Base-by-base conservation (phyloP, 2,797 vertebrate species). In the Anas bahamensis region DNA sequence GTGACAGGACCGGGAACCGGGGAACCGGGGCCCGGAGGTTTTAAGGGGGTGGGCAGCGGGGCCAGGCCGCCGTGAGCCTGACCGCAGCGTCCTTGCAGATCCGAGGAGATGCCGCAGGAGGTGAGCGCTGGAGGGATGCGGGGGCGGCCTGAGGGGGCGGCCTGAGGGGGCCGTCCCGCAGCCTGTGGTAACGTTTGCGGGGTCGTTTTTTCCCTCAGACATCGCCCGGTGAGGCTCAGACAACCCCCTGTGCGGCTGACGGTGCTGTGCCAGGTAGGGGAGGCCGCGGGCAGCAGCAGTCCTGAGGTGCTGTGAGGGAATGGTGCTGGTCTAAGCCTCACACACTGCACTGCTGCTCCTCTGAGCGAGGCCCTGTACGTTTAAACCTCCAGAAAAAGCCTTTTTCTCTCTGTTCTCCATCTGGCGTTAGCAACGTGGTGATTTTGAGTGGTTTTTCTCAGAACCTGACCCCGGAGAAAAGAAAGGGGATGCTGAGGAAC, bases 351-450 rank as follows among this genome's bases (percentile, higher is more conserved):
- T 46, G 28, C 55, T 10, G 9, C 2, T 23, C 12, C 18, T 14
- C 18, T 2, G 10, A 18, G 6, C 8, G 23, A 10, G 19, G 2
- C 17, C 48, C 4, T 2, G 10, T 10, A 24, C 26, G 35, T 21
- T 17, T 7, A 7, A 18, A 17, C 26, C 35, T 14, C 6, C 7
- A 6, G 2, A 11, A 31, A 13, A 28, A 15, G 9, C 12, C 12
- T 3, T 39, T 10, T 15, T 5, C 3, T 4, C 6, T 8, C 9
- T 6, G 11, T 33, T 2, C 15, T 5, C 13, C 3, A 2, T 10
- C 26, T 22, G 8, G 33, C 13, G 10, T 35, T 35, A 35, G 17
- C 17, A 2, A 41, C 0, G 0, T 2, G 3, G 6, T 2, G 11
- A 5, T 41, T 3, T 42, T 42, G 41, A 8, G 41, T 42, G 41